Evolutionary conservation across 2,797 vertebrate genomes (phyloP).

Genomic region (Acomys russatus): DNA sequence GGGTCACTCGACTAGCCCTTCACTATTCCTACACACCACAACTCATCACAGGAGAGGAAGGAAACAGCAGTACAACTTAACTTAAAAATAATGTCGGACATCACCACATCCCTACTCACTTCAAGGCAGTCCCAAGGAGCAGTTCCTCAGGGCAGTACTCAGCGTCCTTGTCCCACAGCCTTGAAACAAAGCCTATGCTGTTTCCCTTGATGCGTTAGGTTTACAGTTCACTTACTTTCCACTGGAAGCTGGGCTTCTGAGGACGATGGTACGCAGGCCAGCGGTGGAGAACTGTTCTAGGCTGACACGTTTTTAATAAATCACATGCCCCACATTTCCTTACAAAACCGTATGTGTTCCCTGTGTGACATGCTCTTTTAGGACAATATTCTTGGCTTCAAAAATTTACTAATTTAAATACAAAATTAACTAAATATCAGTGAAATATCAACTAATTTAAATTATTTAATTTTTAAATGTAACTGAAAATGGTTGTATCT

Average conservation of each 20-base stretch:
- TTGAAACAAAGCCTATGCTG: not conserved
- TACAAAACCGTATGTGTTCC: not conserved
- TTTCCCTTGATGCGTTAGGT: not conserved
- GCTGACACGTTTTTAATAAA: constrained; percentile 36
- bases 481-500: constrained; percentile 42
- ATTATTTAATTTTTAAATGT: constrained; percentile 37
- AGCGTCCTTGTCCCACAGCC: not conserved
- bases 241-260: not conserved
- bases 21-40: not conserved
- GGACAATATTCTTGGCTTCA: not conserved
- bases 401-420: constrained; percentile 45
- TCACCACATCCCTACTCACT: not conserved
- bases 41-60: constrained; percentile 8
- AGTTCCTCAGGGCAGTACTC: not conserved
- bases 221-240: not conserved
- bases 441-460: not conserved
- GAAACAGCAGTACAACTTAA: constrained; percentile 22
- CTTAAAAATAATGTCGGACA: not conserved
- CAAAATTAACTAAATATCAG: not conserved
- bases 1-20: not conserved
- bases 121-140: not conserved
- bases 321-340: constrained; percentile 40
- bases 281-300: not conserved
- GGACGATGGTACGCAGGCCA: not conserved
- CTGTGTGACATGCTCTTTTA: not conserved